Base-by-base conservation (phyloP, 2,797 vertebrate genomes). In the Gymnocypris eckloni region DNA sequence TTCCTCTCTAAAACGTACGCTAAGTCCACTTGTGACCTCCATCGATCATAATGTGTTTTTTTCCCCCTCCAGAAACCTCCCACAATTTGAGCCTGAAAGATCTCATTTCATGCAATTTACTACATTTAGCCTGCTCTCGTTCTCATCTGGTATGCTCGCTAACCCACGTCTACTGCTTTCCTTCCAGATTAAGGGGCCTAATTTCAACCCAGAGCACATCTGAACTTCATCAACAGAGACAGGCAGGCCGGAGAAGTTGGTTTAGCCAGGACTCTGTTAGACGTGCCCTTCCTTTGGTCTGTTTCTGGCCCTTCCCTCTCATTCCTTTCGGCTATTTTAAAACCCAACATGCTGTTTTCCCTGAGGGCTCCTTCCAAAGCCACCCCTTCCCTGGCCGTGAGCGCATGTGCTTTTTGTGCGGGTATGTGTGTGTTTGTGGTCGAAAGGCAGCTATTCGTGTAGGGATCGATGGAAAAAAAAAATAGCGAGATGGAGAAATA, bases 401-500 rank as follows among this genome's bases (percentile, higher is more conserved):
- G 72, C 48, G 43, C 45, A 67, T 82, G 75, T 86, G 86, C 72
- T 76, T 79, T 82, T 45, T 79, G 61, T 81, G 71, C 16, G n/a
- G 61, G 50, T 81, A 61, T 77, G 90, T 90, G 89, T 90, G 89
- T 90, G 91, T 90, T 85, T 83, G 48, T 90, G 87, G 72, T 91
- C 16, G 90, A 88, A 91, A 93, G 92, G 93, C 92, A 93, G 71
- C 92, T 91, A 82, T 81, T 86, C 75, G 82, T 88, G 79, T 72
- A 37, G 83, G 81, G 84, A 84, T 87, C 87, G 45, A 70, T 86
- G 70, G 87, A 90, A 82, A 88, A 66, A 66, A 83, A 41, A 54
- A 83, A 87, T 39, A 86, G 94, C 92, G 92, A 93, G 91, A 90
- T 89, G 92, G 90, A 90, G 91, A 91, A 37, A 86, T 80, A 87